Conservation (phyloP, 2,113 vertebrate species). For the Passer montanus region DNA sequence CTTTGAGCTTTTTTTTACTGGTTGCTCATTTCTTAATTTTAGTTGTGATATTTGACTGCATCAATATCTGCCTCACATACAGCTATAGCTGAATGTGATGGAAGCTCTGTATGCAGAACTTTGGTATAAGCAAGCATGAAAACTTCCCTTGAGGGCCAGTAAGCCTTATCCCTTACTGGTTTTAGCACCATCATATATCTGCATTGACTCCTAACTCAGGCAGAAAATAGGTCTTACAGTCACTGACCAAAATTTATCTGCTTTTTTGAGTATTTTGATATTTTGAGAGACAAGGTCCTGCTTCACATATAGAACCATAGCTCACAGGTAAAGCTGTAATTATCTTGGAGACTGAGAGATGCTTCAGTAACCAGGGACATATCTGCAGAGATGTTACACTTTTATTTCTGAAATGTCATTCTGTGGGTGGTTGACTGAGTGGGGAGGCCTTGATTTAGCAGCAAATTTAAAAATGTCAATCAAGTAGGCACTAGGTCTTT, state of each 20-base stretch:
- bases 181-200: not conserved
- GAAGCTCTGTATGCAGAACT: not conserved
- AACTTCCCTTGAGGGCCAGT: not conserved
- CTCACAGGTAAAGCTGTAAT: not conserved
- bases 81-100: not conserved
- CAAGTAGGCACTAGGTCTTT: not conserved
- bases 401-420: slow-evolving; percentile 48
- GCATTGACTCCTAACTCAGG: not conserved
- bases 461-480: not conserved
- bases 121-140: not conserved
- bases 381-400: not conserved
- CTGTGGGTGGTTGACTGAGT: slow-evolving; percentile 1
- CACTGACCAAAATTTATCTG: not conserved
- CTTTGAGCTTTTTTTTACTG: not conserved
- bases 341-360: not conserved
- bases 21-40: not conserved
- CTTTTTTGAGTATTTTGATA: not conserved
- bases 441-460: not conserved
- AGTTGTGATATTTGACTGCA: not conserved
- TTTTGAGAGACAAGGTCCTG: not conserved
- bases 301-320: not conserved
- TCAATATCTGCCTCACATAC: not conserved
- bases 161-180: not conserved
- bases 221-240: not conserved
- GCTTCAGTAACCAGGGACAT: not conserved